These are phyloP conservation scores for Nesogale talazaci DNA, from an alignment of 2,113 vertebrate genomes.

Conservation along the genomic window DNA sequence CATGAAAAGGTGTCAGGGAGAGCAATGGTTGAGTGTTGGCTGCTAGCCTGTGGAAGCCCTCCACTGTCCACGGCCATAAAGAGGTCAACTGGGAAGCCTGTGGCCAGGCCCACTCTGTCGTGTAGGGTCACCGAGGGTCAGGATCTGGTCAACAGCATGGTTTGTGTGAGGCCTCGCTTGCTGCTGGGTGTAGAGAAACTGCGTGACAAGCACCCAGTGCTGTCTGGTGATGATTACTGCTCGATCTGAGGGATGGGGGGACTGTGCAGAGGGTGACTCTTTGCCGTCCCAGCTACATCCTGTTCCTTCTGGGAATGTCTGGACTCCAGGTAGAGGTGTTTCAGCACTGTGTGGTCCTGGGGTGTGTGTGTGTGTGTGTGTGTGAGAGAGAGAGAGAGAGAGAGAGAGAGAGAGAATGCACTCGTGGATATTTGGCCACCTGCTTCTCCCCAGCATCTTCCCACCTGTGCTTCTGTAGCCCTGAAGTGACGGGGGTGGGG, in stretches of 20 bases:
- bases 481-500: neutral
- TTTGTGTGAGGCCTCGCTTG: too few relatives aligned
- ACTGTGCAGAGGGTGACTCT: neutral
- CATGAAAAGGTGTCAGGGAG: neutral
- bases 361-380: neutral
- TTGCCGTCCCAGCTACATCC: neutral
- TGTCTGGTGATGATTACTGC: neutral
- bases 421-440: neutral
- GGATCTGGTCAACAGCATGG: neutral
- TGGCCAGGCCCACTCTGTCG: neutral
- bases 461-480: accelerated
- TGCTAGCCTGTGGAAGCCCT: too few relatives aligned
- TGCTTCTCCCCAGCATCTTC: too few relatives aligned
- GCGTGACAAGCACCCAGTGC: neutral
- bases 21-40: neutral
- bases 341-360: accelerated
- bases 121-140: neutral
- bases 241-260: neutral
- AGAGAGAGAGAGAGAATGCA: too few relatives aligned
- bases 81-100: neutral
- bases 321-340: neutral
- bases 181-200: neutral
- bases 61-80: too few relatives aligned
- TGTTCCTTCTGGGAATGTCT: neutral
- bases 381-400: too few relatives aligned